Percentiles rank a stretch among this genome's conserved stretches.
These are phyloP conservation scores for Setophaga petechia DNA, from an alignment of 2,113 vertebrate genomes.

Conservation along the genomic window DNA sequence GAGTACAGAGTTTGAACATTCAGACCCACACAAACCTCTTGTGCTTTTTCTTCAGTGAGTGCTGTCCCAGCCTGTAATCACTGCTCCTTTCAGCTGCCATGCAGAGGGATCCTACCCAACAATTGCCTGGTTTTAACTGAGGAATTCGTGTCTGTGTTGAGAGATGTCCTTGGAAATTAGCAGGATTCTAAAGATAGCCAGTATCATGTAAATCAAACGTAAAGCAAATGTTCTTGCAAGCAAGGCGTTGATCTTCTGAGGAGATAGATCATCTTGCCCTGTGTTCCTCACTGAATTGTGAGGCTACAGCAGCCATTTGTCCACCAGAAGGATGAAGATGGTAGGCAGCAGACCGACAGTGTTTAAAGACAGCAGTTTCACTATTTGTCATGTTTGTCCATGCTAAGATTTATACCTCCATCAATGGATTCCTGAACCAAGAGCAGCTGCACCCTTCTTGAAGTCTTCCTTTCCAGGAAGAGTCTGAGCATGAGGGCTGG, in stretches of 20 bases:
- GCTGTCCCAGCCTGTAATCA: neutral
- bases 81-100: neutral
- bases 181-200: conserved; percentile 1
- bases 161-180: neutral
- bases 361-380: conserved; percentile 13
- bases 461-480: neutral
- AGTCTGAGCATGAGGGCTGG: neutral
- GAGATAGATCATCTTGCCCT: neutral
- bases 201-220: conserved; percentile 4
- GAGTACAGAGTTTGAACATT: neutral
- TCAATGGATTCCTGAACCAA: neutral
- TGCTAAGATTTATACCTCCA: conserved; percentile 47
- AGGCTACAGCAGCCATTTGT: neutral
- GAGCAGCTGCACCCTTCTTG: conserved; percentile 10
- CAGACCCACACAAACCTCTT: neutral
- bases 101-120: neutral
- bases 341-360: neutral
- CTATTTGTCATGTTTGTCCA: conserved; percentile 13
- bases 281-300: neutral
- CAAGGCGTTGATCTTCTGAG: neutral
- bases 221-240: neutral
- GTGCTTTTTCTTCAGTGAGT: neutral
- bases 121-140: neutral
- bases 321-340: neutral
- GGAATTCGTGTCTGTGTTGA: neutral